These are phyloP conservation scores for Miichthys miiuy DNA, from an alignment of 2,797 vertebrate species.

Conservation along the genomic window DNA sequence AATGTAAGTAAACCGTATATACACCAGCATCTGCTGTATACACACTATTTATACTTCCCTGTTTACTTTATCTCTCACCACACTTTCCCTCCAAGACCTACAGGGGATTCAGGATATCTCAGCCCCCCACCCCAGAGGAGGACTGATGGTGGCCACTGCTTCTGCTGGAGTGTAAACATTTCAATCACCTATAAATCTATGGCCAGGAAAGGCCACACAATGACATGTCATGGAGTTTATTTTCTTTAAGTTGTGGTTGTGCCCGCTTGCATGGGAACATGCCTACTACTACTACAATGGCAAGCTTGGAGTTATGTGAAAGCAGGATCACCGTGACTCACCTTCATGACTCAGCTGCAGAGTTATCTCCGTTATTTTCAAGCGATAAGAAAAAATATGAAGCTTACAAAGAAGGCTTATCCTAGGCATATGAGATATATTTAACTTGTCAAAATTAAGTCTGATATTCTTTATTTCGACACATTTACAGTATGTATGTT, in stretches of 20 bases:
- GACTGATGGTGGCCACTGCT: constrained; percentile 8
- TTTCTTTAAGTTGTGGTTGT: constrained; percentile 47
- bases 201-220: constrained; percentile 62
- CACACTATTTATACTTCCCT: constrained; percentile 39
- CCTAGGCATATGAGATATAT: background rate
- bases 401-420: background rate
- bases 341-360: background rate
- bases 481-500: background rate
- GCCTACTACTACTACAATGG: constrained; percentile 25
- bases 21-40: constrained; percentile 19
- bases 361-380: background rate
- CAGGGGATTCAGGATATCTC: background rate
- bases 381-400: no score
- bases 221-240: constrained; percentile 58
- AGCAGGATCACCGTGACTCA: background rate
- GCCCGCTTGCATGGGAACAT: constrained; percentile 31
- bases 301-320: constrained; percentile 1
- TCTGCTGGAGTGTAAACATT: constrained; percentile 53
- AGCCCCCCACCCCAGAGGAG: constrained; percentile 6
- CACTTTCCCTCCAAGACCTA: constrained; percentile 2
- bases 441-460: background rate
- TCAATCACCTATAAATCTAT: constrained; percentile 49
- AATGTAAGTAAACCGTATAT: constrained; percentile 23
- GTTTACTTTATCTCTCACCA: constrained; percentile 42
- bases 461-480: background rate